These are phyloP conservation scores for Coleophora deauratella DNA, from an alignment of 2,888 invertebrate species.

Conservation along the genomic window DNA sequence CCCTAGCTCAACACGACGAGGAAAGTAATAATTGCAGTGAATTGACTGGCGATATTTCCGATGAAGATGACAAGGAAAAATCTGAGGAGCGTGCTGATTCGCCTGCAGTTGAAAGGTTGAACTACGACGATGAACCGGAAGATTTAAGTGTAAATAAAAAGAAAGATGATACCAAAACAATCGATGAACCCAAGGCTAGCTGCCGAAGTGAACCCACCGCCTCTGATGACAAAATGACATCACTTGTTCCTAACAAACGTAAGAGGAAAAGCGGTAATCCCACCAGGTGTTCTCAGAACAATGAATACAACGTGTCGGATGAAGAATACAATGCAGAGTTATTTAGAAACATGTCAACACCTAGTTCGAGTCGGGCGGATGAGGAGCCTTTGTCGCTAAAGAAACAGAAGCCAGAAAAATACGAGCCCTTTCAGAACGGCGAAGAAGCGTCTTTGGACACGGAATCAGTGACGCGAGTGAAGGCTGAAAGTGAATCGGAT, in stretches of 20 bases:
- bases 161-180: slow-evolving; percentile 73
- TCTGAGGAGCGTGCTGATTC: slow-evolving; percentile 32
- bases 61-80: slow-evolving; percentile 47
- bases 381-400: slow-evolving; percentile 64
- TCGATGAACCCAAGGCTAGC: slow-evolving; percentile 37
- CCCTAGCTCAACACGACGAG: slow-evolving; percentile 36
- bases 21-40: slow-evolving; percentile 56
- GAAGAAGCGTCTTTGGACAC: slow-evolving; percentile 55
- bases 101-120: slow-evolving; percentile 45
- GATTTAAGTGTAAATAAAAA: slow-evolving; percentile 81
- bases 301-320: slow-evolving; percentile 64
- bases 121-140: slow-evolving; percentile 76
- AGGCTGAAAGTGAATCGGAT: slow-evolving; percentile 69
- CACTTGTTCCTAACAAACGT: slow-evolving; percentile 76
- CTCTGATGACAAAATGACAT: slow-evolving; percentile 60
- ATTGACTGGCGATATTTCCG: slow-evolving; percentile 49
- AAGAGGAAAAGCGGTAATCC: slow-evolving; percentile 90
- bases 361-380: slow-evolving; percentile 50
- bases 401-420: slow-evolving; percentile 61
- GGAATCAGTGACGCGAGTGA: slow-evolving; percentile 54
- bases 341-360: slow-evolving; percentile 59
- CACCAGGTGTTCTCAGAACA: slow-evolving; percentile 79
- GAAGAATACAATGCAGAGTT: slow-evolving; percentile 62
- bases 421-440: slow-evolving; percentile 63
- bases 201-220: slow-evolving; percentile 46